Base-by-base conservation (phyloP, 1,140 invertebrate genomes). In the Maconellicoccus hirsutus region DNA sequence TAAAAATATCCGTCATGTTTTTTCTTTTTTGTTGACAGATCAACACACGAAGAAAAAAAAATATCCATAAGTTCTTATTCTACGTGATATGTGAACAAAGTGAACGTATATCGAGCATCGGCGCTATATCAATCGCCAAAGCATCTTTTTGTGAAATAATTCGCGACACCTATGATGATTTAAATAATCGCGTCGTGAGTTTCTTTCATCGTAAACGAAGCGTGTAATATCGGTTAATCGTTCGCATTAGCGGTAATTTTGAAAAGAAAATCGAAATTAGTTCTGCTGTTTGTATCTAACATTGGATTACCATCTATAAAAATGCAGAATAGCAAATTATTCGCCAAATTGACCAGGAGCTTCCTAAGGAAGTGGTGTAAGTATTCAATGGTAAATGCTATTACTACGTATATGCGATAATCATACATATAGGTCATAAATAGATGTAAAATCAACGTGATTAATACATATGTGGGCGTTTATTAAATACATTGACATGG, bases 291-390 rank as follows among this genome's bases (percentile, higher is more conserved):
- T 52, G n/a, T 52, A 19, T 52, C n/a, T 16, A 16, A 2, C n/a
- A 16, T 52, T 16, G 12, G n/a, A 12, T 12, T 6, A 33, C 29
- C 29, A 33, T 33, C 29, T 12, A 12, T 12, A 33, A 33, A 66
- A 66, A 66, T 66, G 61, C 61, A 66, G 22, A 66, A 66, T 38
- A 70, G 73, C 3, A 77, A 76, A 70, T 71, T 77, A 42, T 75
- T 71, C 71, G 75, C 75, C 69, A 77, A 77, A 70, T 72, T 76
- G 29, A 75, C 72, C 66, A 78, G 72, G 70, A 74, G 73, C 38
- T 75, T 76, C 73, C 72, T 76, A 72, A 74, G 76, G 70, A 75
- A 78, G 73, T 76, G 84, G 83, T 75, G 74, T 70, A 75, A 79
- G 70, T 77, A 81, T 16, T 85, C 83, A 33, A n/a, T n/a, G n/a